Conservation (phyloP, 2,113 vertebrate species). For the Acrocephalus kingi region DNA sequence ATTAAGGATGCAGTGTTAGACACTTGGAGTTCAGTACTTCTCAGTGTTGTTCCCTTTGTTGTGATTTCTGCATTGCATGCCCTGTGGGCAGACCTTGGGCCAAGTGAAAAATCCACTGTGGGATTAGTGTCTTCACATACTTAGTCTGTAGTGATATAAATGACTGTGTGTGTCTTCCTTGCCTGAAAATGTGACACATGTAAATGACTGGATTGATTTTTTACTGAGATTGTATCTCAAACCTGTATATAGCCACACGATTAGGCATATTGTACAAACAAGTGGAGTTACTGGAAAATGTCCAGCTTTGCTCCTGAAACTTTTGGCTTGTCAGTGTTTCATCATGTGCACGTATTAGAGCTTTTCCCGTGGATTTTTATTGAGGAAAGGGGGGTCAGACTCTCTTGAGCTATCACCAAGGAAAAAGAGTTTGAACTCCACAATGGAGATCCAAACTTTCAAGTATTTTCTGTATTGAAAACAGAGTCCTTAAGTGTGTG, state of each 20-base stretch:
- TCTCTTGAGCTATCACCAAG: not conserved
- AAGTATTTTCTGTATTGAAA: not conserved
- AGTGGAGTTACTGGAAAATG: not conserved
- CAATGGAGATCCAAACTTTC: not conserved
- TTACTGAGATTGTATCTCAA: not conserved
- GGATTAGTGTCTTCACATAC: not conserved
- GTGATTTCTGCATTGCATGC: not conserved
- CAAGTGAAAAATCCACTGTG: not conserved
- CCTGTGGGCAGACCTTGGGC: not conserved
- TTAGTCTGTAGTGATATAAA: not conserved
- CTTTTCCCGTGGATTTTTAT: not conserved
- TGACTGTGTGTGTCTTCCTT: not conserved
- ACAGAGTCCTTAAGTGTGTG: not conserved
- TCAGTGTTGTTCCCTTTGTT: not conserved
- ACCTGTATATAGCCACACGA: not conserved
- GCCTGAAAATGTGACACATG: not conserved
- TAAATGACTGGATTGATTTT: not conserved
- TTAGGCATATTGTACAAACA: not conserved
- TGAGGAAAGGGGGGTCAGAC: accelerated
- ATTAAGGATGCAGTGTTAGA: not conserved
- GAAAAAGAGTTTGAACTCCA: not conserved
- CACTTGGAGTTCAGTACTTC: not conserved
- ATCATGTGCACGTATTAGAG: not conserved
- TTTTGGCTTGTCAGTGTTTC: not conserved
- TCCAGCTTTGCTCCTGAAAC: not conserved